These are phyloP conservation scores for Punctoribates punctum DNA, from an alignment of 2,888 invertebrate genomes.

Conservation along the genomic window DNA sequence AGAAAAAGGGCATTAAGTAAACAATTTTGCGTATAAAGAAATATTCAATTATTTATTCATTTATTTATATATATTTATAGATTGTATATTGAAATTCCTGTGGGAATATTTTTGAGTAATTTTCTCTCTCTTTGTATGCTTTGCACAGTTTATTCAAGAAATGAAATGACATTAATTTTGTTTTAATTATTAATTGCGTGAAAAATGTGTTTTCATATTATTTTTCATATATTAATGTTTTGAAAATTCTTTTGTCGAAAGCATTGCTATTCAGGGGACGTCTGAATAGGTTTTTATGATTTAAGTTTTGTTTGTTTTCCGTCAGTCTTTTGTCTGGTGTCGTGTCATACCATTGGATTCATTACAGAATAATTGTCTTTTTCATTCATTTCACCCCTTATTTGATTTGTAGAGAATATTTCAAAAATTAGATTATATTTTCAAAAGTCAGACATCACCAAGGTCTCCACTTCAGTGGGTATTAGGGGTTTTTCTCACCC, in stretches of 20 bases:
- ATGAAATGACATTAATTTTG: background rate
- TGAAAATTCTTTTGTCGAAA: background rate
- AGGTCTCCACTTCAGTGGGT: no score
- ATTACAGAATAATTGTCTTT: no score
- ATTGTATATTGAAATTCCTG: background rate
- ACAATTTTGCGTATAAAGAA: background rate
- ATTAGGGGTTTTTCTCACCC: no score
- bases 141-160: background rate
- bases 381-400: no score
- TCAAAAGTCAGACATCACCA: no score
- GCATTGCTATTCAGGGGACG: background rate
- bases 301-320: no score
- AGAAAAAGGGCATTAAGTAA: conserved; percentile 2
- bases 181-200: background rate
- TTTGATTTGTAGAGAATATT: no score
- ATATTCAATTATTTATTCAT: conserved; percentile 16
- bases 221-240: background rate
- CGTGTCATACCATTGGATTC: no score
- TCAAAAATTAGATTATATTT: no score
- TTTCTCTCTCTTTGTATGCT: background rate
- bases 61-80: background rate
- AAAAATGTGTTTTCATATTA: background rate
- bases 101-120: background rate
- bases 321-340: no score
- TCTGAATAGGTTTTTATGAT: no score